Evolutionary conservation across 2,888 invertebrate species (phyloP).

Genomic region (Leptinotarsa rubiginosa): DNA sequence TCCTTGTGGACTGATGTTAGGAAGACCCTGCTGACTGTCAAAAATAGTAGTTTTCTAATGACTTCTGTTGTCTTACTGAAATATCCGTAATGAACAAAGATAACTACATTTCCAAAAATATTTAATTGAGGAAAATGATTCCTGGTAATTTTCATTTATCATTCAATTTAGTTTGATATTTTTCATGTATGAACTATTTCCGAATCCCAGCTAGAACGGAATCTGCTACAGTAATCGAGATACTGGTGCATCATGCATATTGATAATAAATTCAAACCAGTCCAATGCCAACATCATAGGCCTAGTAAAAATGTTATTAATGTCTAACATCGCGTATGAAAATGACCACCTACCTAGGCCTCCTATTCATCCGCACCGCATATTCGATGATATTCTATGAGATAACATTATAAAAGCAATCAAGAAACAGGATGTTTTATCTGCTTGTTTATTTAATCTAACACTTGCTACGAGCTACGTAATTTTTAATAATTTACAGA

Average conservation of each 20-base stretch:
- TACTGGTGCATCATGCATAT: background rate
- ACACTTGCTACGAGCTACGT: slow-evolving; percentile 34
- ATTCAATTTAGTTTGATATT: no score
- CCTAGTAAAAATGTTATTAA: slow-evolving; percentile 23
- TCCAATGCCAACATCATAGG: slow-evolving; percentile 14
- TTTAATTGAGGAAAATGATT: no score
- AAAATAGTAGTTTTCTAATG: no score
- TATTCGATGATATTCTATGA: slow-evolving; percentile 35
- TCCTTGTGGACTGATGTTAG: no score
- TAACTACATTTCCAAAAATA: no score
- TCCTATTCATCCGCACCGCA: slow-evolving; percentile 34
- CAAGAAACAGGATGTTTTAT: slow-evolving; percentile 41
- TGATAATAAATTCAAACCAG: background rate
- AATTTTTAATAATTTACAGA: slow-evolving; percentile 35
- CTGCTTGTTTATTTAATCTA: slow-evolving; percentile 36
- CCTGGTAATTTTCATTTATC: no score
- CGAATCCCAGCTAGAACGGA: background rate
- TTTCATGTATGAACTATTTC: no score
- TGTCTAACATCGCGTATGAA: slow-evolving; percentile 16
- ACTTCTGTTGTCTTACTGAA: no score
- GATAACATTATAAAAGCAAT: slow-evolving; percentile 41
- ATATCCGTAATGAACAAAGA: no score
- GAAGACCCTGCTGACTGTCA: no score
- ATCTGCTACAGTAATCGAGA: background rate
- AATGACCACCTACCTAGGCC: slow-evolving; percentile 39